A percentile compares a stretch with the other conserved stretches of the same genome.
These are phyloP conservation scores for Drosophila bunnanda DNA, from an alignment of 2,888 invertebrate genomes.

Conservation along the genomic window DNA sequence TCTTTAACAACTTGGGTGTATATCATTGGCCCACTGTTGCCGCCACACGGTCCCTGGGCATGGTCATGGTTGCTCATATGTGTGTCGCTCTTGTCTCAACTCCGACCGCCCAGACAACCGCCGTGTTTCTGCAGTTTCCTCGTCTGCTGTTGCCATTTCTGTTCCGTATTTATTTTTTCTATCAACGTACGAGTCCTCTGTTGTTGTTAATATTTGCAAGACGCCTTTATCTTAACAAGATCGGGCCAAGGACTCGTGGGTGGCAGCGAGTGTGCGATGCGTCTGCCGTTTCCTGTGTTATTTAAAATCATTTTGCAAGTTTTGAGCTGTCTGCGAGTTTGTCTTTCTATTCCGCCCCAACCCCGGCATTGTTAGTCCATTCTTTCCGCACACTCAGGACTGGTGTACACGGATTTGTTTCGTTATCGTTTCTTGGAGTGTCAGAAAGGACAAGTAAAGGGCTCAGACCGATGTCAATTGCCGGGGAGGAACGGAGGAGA, in stretches of 20 bases:
- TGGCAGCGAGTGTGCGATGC: conserved; percentile 17
- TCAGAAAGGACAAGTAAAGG: conserved; percentile 35
- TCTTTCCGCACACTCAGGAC: conserved; percentile 14
- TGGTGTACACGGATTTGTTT: conserved; percentile 61
- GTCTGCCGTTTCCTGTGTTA: conserved; percentile 51
- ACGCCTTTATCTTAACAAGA: conserved; percentile 68
- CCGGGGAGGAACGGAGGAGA: not conserved
- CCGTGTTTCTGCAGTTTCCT: conserved; percentile 2
- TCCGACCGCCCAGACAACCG: conserved; percentile 52
- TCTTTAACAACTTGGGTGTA: not conserved
- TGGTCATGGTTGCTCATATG: conserved; percentile 51
- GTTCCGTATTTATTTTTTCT: conserved; percentile 48
- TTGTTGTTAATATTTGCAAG: conserved; percentile 56
- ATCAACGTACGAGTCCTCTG: conserved; percentile 26
- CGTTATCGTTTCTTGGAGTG: conserved; percentile 54
- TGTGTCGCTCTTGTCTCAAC: conserved; percentile 42
- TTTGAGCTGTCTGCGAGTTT: conserved; percentile 55
- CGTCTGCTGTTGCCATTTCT: conserved; percentile 41
- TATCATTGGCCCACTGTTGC: conserved; percentile 16
- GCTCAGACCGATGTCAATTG: conserved; percentile 31
- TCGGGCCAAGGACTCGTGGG: conserved; percentile 39
- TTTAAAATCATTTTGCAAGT: conserved; percentile 72
- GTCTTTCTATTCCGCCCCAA: conserved; percentile 11
- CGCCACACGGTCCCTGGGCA: conserved; percentile 18
- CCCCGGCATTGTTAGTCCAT: conserved; percentile 2